A percentile compares a stretch with the other conserved stretches of the same genome.
These are phyloP conservation scores for Scelioninae gen. 2 DNA, from an alignment of 2,888 invertebrate species.

Conservation along the genomic window DNA sequence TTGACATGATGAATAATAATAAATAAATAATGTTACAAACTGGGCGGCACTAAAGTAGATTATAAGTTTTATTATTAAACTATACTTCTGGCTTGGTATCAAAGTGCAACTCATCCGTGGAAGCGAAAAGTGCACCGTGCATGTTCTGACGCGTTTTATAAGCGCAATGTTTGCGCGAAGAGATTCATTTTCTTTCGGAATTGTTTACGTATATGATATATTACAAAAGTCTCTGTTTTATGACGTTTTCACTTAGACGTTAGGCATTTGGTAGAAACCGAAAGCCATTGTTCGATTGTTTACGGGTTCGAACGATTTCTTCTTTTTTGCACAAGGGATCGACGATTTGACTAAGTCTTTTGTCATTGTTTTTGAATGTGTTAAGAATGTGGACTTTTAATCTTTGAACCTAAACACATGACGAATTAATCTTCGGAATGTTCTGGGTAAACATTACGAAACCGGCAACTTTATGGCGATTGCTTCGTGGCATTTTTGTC, in stretches of 20 bases:
- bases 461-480: too few relatives aligned
- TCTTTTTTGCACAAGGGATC: conserved; percentile 42
- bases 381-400: background rate
- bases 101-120: too few relatives aligned
- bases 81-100: too few relatives aligned
- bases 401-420: too few relatives aligned
- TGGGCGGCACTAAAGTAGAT: too few relatives aligned
- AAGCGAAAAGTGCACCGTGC: too few relatives aligned
- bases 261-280: conserved; percentile 1
- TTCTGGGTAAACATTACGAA: too few relatives aligned
- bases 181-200: conserved; percentile 35
- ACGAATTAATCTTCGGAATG: background rate
- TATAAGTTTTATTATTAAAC: too few relatives aligned
- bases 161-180: too few relatives aligned
- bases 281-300: conserved; percentile 30
- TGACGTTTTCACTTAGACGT: conserved; percentile 42
- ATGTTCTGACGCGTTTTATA: conserved; percentile 23
- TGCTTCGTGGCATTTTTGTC: too few relatives aligned
- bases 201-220: conserved; percentile 49
- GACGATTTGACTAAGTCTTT: conserved; percentile 4
- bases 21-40: too few relatives aligned
- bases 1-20: too few relatives aligned
- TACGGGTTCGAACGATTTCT: background rate
- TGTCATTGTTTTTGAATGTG: conserved; percentile 13
- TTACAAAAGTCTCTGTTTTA: conserved; percentile 47